Base-by-base conservation (phyloP, 2,888 invertebrate genomes). In the Lasioglossum pauxillum region DNA sequence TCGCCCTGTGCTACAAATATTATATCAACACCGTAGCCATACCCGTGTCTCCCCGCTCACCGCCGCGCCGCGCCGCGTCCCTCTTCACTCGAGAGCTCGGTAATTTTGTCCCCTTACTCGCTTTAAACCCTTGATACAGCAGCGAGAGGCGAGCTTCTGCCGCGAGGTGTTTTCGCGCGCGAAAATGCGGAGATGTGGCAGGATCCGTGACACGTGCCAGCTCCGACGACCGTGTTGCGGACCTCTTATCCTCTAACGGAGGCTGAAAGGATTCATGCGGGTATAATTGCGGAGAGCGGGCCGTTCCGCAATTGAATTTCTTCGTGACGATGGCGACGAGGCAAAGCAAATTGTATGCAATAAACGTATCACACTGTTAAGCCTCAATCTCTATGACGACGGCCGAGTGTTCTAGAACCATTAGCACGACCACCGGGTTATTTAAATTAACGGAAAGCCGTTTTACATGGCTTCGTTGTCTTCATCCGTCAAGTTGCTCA, bases 1-100 rank as follows among this genome's bases (percentile, higher is more conserved):
- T 91, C 91, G 92, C 88, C 90, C 87, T 83, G 80, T 85, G 88
- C 84, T 84, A 88, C 87, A 87, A 88, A 86, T 91, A 91, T 91
- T 90, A 84, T 90, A 90, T 89, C 86, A 82, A 86, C 78, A 74
- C 80, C 81, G 80, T 78, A 60, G 60, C 78, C 83, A 76, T 57
- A 44, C 57, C 80, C 60, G 67, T 46, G 60, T 14, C 19, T 69
- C 44, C 49, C 12, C 74, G 8, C 14, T 8, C n/a, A 27, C 67
- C 12, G 7, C 7, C 35, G 35, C 35, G 3, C 35, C 3, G 35
- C 12, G 7, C 7, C 3, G 12, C n/a, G 73, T 60, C 57, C 60
- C 46, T 78, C 60, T 76, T 74, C 78, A 78, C 85, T 85, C 82
- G 83, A 79, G 83, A 88, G 80, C 82, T 85, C 88, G 85, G 84